phyloP scores from a whole-genome alignment of 2,113 vertebrate species.

The Caretta caretta region DNA sequence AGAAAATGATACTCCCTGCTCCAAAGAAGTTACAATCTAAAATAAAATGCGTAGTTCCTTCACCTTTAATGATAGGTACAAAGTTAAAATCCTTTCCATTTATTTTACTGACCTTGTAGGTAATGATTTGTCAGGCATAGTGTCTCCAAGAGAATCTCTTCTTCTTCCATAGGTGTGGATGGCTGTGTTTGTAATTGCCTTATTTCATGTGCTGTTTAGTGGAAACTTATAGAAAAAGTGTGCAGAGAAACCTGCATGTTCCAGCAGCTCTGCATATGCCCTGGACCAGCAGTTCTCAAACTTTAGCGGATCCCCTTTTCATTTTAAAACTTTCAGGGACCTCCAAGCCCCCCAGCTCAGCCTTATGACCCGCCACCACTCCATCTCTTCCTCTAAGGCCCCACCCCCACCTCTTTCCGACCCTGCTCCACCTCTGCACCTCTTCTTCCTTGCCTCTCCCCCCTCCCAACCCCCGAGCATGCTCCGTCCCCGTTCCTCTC shows the following conservation, averaged over 20 bases:
- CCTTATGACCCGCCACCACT: too few species aligned
- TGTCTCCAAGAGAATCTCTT: accelerated
- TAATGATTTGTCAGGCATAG: neutral
- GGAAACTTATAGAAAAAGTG: neutral
- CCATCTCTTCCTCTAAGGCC: too few species aligned
- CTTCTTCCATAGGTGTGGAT: neutral
- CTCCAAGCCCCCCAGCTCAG: too few species aligned
- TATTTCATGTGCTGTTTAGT: neutral
- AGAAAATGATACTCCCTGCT: accelerated
- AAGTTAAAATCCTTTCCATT: neutral
- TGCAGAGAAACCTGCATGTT: neutral
- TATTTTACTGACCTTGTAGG: neutral
- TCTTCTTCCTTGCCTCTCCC: too few species aligned
- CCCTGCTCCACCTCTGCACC: too few species aligned
- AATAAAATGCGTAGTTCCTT: neutral
- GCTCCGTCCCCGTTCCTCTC: too few species aligned
- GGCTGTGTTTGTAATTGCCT: accelerated
- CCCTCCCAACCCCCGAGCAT: too few species aligned
- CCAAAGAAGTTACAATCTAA: accelerated
- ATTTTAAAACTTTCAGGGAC: too few species aligned
- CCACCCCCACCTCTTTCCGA: too few species aligned
- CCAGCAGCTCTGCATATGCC: neutral
- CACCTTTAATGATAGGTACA: neutral
- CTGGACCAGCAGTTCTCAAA: too few species aligned
- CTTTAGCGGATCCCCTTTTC: too few species aligned